phyloP scores from a whole-genome alignment of 2,797 vertebrate species.

The Chromobotia macracanthus region DNA sequence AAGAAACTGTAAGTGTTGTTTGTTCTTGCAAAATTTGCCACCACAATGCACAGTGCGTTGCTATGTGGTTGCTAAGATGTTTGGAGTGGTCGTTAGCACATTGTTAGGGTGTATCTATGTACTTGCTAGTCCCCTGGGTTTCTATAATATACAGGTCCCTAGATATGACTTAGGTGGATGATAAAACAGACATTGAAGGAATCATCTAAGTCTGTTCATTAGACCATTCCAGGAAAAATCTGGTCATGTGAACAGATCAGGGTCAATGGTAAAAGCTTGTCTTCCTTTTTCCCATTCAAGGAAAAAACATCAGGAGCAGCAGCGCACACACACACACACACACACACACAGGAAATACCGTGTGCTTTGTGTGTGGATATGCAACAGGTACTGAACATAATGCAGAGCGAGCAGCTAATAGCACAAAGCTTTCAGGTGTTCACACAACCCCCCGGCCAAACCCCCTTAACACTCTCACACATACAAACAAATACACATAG shows the following conservation, averaged over 20 bases:
- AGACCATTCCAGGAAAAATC: neutral
- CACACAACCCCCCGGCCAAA: slow-evolving; percentile 35
- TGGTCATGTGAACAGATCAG: neutral
- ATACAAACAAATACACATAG: slow-evolving; percentile 33
- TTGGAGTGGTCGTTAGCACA: neutral
- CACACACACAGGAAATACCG: neutral
- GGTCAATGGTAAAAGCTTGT: slow-evolving; percentile 2
- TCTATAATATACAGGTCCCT: neutral
- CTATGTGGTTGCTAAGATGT: neutral
- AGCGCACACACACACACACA: too few species aligned
- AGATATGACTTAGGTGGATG: too few species aligned
- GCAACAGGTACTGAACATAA: slow-evolving; percentile 57
- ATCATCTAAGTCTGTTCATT: too few species aligned
- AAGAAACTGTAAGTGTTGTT: neutral
- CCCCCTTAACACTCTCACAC: slow-evolving; percentile 20
- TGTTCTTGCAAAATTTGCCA: neutral
- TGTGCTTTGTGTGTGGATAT: slow-evolving; percentile 33
- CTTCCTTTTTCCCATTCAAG: slow-evolving; percentile 20
- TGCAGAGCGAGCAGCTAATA: slow-evolving; percentile 39
- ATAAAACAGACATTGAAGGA: too few species aligned
- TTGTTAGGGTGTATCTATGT: neutral
- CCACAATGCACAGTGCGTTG: neutral
- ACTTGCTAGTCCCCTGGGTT: neutral
- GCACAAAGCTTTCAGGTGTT: slow-evolving; percentile 38
- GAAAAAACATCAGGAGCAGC: slow-evolving; percentile 17